phyloP scores from a whole-genome alignment of 2,113 vertebrate species.

The Rana temporaria region DNA sequence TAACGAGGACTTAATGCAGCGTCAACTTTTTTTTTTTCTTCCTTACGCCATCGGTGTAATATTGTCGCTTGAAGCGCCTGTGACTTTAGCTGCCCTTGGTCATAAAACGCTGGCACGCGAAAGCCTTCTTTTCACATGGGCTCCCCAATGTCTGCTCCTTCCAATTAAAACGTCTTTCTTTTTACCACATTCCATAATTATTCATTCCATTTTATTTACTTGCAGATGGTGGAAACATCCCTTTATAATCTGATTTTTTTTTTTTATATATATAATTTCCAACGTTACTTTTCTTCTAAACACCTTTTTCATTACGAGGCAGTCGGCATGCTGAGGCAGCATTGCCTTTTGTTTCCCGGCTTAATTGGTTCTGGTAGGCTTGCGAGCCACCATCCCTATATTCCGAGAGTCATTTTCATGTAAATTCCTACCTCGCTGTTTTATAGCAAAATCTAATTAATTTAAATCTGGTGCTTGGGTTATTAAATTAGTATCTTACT shows the following conservation, averaged over 20 bases:
- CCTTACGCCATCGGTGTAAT: not conserved
- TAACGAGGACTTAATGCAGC: conserved; percentile 39
- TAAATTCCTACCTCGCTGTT: conserved; percentile 60
- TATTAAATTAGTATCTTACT: conserved; percentile 64
- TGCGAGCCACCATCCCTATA: conserved; percentile 31
- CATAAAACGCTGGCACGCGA: conserved; percentile 51
- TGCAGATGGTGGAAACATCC: conserved; percentile 42
- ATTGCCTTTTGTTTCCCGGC: conserved; percentile 41
- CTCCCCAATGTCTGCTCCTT: conserved; percentile 55
- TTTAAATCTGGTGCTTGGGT: conserved; percentile 63
- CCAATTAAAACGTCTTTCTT: conserved; percentile 57
- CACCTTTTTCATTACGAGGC: conserved; percentile 50
- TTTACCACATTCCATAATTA: conserved; percentile 56
- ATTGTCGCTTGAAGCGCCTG: not conserved
- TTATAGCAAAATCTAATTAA: conserved; percentile 62
- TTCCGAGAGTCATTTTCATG: conserved; percentile 58
- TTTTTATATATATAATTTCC: not conserved
- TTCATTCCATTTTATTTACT: conserved; percentile 58
- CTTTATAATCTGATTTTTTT: conserved; percentile 18
- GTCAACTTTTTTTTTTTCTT: conserved; percentile 4
- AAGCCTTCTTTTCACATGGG: conserved; percentile 32
- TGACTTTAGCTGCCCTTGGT: conserved; percentile 48
- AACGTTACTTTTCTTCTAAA: conserved; percentile 51
- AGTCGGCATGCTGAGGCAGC: conserved; percentile 45
- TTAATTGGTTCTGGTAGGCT: conserved; percentile 54